A percentile compares a stretch with the other conserved stretches of the same genome.
Evolutionary conservation across 2,113 vertebrate genomes (phyloP).

Genomic region (Heptranchias perlo): DNA sequence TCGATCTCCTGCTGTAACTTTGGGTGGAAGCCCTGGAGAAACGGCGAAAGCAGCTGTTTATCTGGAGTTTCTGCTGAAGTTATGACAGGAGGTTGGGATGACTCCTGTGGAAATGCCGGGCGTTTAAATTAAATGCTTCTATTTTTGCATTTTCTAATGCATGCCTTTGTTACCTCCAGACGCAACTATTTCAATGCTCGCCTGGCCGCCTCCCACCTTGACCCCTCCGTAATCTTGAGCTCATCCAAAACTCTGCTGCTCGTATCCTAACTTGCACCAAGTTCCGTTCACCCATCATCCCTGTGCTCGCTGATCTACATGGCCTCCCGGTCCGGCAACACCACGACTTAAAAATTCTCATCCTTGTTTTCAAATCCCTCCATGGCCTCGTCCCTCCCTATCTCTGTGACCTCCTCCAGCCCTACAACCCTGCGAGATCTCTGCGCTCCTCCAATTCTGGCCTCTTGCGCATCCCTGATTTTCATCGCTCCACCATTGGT

Average conservation of each 20-base stretch:
- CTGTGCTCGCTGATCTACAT: background rate
- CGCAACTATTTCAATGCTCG: background rate
- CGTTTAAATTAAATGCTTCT: background rate
- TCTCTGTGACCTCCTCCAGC: background rate
- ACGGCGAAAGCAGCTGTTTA: background rate
- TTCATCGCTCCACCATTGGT: background rate
- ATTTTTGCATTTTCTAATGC: background rate
- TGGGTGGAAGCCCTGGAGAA: no score
- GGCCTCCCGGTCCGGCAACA: no score
- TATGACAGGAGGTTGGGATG: background rate
- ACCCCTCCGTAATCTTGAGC: background rate
- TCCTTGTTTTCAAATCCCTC: no score
- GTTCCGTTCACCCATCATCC: background rate
- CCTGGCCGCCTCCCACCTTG: background rate
- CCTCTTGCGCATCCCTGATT: background rate
- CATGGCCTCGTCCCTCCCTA: no score
- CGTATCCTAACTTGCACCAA: background rate
- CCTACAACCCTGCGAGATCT: background rate
- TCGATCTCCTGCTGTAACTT: no score
- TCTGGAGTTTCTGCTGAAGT: background rate
- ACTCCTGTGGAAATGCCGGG: background rate
- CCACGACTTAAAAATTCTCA: no score
- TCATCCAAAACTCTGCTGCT: background rate
- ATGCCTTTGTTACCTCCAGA: background rate
- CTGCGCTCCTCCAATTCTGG: background rate